A percentile compares a stretch with the other conserved stretches of the same genome.
Conservation (phyloP, 2,888 invertebrate species). For the Sabatieria punctata region DNA sequence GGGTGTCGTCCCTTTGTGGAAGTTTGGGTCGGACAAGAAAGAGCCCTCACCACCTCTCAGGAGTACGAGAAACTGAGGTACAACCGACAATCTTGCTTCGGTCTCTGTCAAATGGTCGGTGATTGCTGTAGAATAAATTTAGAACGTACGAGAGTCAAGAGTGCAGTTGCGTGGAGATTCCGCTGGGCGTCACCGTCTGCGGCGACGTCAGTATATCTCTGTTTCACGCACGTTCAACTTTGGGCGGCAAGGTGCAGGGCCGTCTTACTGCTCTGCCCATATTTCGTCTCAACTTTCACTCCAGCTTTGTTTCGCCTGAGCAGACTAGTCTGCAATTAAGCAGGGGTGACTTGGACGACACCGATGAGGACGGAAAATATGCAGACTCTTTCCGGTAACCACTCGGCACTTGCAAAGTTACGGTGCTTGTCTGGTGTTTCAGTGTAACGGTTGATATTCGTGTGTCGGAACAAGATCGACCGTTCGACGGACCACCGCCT, state of each 20-base stretch:
- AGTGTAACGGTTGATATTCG: background rate
- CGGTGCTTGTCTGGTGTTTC: no score
- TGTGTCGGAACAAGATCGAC: background rate
- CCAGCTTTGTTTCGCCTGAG: slow-evolving; percentile 46
- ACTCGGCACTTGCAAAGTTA: no score
- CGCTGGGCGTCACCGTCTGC: slow-evolving; percentile 56
- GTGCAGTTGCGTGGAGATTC: slow-evolving; percentile 39
- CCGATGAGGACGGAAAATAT: slow-evolving; percentile 11
- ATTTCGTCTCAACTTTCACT: slow-evolving; percentile 46
- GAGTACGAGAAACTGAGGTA: slow-evolving; percentile 72
- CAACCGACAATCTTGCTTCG: no score
- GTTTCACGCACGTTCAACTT: slow-evolving; percentile 41
- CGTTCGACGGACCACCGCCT: background rate
- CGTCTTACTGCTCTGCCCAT: slow-evolving; percentile 9
- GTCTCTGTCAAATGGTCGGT: no score
- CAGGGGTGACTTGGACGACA: slow-evolving; percentile 14
- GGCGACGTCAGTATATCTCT: slow-evolving; percentile 68
- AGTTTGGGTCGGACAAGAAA: slow-evolving; percentile 56
- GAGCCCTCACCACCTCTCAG: slow-evolving; percentile 60
- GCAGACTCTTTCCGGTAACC: slow-evolving; percentile 12
- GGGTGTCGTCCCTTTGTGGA: slow-evolving; percentile 85
- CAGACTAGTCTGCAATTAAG: slow-evolving; percentile 4
- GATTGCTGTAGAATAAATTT: slow-evolving; percentile 15
- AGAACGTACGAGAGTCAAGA: slow-evolving; percentile 35
- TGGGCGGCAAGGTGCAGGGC: slow-evolving; percentile 41